Conservation (phyloP, 1,140 invertebrate genomes). For the Macrocentrus cingulum region DNA sequence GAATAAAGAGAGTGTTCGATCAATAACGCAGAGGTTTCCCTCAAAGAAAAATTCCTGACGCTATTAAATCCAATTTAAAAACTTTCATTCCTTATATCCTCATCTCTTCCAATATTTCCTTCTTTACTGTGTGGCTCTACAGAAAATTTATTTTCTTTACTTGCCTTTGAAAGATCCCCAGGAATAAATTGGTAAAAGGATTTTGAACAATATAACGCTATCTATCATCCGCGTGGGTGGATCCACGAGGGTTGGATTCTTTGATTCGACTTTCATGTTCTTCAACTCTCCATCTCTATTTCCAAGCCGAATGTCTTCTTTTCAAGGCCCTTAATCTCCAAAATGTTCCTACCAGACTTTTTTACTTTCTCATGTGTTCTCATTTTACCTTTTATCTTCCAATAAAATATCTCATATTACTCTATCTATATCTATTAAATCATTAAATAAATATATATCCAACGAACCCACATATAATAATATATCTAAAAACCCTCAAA, state of each 20-base stretch:
- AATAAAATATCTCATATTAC: too few species aligned
- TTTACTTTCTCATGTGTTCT: neutral
- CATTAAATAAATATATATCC: too few species aligned
- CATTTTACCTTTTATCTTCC: conserved; percentile 5
- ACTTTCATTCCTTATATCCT: conserved; percentile 47
- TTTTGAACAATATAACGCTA: conserved; percentile 45
- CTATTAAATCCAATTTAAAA: conserved; percentile 59
- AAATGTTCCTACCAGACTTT: neutral
- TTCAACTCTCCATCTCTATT: conserved; percentile 16
- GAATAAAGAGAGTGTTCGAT: conserved; percentile 35
- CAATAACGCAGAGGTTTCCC: conserved; percentile 47
- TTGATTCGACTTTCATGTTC: conserved; percentile 41
- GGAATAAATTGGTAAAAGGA: conserved; percentile 51
- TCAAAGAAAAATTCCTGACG: conserved; percentile 56
- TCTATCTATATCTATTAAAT: too few species aligned
- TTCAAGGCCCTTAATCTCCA: neutral
- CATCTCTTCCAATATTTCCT: conserved; percentile 13
- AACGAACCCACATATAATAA: too few species aligned
- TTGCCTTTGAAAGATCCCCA: conserved; percentile 21
- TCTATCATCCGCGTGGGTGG: conserved; percentile 34
- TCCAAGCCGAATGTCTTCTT: conserved; percentile 11
- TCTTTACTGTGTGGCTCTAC: conserved; percentile 24
- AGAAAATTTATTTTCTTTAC: conserved; percentile 42
- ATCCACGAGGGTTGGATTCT: conserved; percentile 36
- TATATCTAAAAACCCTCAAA: too few species aligned